Conservation (phyloP, 2,797 vertebrate genomes). For the Myioborus miniatus region DNA sequence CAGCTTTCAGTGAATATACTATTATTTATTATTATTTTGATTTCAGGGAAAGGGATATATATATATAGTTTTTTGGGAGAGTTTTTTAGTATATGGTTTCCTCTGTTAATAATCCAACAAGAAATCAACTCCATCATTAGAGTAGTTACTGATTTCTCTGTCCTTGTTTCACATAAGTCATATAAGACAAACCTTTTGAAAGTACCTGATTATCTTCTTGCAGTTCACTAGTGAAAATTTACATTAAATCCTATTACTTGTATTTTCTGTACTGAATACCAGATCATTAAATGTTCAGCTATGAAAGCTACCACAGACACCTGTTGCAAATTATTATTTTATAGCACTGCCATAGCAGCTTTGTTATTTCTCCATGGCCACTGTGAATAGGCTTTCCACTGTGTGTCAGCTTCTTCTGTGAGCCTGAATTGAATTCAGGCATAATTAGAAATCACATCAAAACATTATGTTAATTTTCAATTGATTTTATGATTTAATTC, state of each 20-base stretch:
- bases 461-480: constrained; percentile 71
- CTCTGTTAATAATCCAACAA: background rate
- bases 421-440: constrained; percentile 41
- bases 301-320: background rate
- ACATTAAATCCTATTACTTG: background rate
- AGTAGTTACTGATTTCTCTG: background rate
- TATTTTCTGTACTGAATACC: background rate
- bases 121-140: background rate
- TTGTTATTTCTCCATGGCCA: constrained; percentile 2
- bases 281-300: background rate
- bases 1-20: background rate
- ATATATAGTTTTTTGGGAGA: background rate
- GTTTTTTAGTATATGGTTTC: background rate
- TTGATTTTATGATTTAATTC: constrained; percentile 73
- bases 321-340: constrained; percentile 15
- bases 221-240: background rate
- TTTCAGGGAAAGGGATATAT: background rate
- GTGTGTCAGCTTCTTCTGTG: background rate
- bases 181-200: background rate
- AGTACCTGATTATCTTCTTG: background rate
- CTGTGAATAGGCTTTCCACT: constrained; percentile 4
- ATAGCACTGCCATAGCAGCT: background rate
- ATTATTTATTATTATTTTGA: background rate
- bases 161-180: background rate
- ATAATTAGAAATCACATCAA: constrained; percentile 69